Evolutionary conservation across 2,113 vertebrate species (phyloP).

Genomic region (Cinclus cinclus): DNA sequence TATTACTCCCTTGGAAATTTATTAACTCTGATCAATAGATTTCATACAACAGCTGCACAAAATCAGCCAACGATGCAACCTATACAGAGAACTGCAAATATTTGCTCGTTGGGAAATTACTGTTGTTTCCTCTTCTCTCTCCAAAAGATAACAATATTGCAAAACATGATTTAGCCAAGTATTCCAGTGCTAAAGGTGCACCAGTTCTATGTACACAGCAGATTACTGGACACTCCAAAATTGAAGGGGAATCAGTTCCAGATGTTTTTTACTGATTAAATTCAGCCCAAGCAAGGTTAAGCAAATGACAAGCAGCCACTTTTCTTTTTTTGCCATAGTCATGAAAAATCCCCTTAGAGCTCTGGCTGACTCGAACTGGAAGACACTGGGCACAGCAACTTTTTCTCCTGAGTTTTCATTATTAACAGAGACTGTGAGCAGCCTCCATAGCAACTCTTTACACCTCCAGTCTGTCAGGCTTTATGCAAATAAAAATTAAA

Average conservation of each 20-base stretch:
- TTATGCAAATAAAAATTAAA: neutral
- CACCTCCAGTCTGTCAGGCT: neutral
- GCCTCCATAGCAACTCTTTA: neutral
- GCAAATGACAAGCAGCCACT: conserved; percentile 48
- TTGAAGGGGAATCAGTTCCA: conserved; percentile 40
- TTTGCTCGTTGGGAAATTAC: conserved; percentile 39
- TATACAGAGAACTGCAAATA: conserved; percentile 7
- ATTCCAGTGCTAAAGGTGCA: neutral
- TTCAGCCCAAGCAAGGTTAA: conserved; percentile 25
- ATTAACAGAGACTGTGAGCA: neutral
- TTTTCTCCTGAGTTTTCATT: neutral
- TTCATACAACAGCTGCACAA: conserved; percentile 34
- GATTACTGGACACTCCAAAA: conserved; percentile 3
- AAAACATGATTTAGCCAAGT: neutral
- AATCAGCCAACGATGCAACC: neutral
- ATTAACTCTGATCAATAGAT: conserved; percentile 42
- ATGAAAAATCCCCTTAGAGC: neutral
- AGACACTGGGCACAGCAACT: neutral
- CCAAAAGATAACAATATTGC: conserved; percentile 35
- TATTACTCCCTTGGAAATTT: neutral
- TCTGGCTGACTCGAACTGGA: neutral
- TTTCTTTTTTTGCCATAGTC: neutral
- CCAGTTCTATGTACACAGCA: neutral
- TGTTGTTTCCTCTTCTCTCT: conserved; percentile 18
- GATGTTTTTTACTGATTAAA: conserved; percentile 42